Evolutionary conservation across 2,888 invertebrate species (phyloP).

Genomic region (Helicoverpa assulta): DNA sequence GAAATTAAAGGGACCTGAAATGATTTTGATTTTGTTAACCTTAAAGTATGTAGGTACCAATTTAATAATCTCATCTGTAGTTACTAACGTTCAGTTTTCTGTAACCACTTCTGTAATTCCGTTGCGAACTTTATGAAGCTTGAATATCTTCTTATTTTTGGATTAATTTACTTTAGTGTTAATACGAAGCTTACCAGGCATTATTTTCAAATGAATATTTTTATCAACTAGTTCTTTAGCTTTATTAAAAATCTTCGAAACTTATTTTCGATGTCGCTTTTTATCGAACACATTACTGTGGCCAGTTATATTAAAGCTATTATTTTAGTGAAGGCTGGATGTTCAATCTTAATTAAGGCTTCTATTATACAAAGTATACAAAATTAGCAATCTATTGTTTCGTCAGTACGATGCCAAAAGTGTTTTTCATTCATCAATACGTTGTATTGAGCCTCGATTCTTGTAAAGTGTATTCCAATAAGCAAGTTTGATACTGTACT

Average conservation of each 20-base stretch:
- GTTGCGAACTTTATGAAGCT: slow-evolving; percentile 76
- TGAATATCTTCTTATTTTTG: slow-evolving; percentile 83
- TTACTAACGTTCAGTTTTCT: slow-evolving; percentile 81
- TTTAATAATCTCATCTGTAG: slow-evolving; percentile 88
- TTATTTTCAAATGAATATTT: slow-evolving; percentile 71
- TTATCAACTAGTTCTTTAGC: slow-evolving; percentile 67
- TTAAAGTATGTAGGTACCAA: slow-evolving; percentile 88
- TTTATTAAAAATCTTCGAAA: slow-evolving; percentile 73
- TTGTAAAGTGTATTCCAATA: slow-evolving; percentile 53
- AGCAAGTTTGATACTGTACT: slow-evolving; percentile 51
- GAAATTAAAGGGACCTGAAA: slow-evolving; percentile 90
- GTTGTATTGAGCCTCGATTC: slow-evolving; percentile 42
- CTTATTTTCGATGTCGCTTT: slow-evolving; percentile 76
- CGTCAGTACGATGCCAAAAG: slow-evolving; percentile 61
- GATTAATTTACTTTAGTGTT: slow-evolving; percentile 82
- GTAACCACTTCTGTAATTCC: slow-evolving; percentile 79
- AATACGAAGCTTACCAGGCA: slow-evolving; percentile 75
- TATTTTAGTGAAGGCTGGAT: slow-evolving; percentile 82
- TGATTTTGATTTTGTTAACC: slow-evolving; percentile 85
- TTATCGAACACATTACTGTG: slow-evolving; percentile 83
- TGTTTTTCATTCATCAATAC: slow-evolving; percentile 49
- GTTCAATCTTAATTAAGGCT: slow-evolving; percentile 74
- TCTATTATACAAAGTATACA: slow-evolving; percentile 65
- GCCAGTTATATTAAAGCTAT: slow-evolving; percentile 88
- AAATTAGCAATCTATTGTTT: slow-evolving; percentile 57